Base-by-base conservation (phyloP, 2,888 invertebrate species). In the Octodonta nipae region DNA sequence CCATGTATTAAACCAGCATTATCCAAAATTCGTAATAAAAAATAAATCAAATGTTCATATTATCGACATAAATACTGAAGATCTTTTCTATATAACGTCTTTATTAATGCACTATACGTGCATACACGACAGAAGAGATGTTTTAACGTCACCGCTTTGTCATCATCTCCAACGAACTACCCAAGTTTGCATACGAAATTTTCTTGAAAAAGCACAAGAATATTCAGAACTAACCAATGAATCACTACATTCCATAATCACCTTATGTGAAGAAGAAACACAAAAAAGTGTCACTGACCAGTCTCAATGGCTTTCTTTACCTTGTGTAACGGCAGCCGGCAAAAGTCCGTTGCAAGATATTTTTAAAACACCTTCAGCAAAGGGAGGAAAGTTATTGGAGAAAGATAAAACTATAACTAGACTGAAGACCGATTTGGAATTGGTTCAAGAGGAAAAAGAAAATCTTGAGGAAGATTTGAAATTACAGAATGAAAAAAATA, bases 391-490 rank as follows among this genome's bases (percentile, higher is more conserved):
- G 15, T 34, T 49, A 1, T 52, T 56, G 15, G 56, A 58, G 33
- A 55, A 50, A 37, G 55, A 59, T 37, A 53, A 55, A 3, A 62
- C 66, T 45, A 65, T 78, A 7, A 60, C 68, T 11, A 60, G 65
- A 3, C 47, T 78, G 25, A 66, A 65, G 40, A 66, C 68, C 0
- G 71, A 71, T 13, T 52, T 78, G 4, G 75, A 77, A 41, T 65
- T 70, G 0, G 72, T 75, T 51, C 61, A 68, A 22, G 73, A 70
- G 48, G 77, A 78, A 45, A 71, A 73, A 31, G 66, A 64, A 34
- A 75, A 71, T 45, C 47, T 78, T 11, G 70, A 71, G 35, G 72
- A 75, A 15, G 75, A 77, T 45, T 47, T 78, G 1, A 56, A 61
- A 15, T 58, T 63, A 27, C 68, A 70, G 20, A 65, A 69, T 34